phyloP scores from a whole-genome alignment of 2,113 vertebrate species.

The Rana temporaria region DNA sequence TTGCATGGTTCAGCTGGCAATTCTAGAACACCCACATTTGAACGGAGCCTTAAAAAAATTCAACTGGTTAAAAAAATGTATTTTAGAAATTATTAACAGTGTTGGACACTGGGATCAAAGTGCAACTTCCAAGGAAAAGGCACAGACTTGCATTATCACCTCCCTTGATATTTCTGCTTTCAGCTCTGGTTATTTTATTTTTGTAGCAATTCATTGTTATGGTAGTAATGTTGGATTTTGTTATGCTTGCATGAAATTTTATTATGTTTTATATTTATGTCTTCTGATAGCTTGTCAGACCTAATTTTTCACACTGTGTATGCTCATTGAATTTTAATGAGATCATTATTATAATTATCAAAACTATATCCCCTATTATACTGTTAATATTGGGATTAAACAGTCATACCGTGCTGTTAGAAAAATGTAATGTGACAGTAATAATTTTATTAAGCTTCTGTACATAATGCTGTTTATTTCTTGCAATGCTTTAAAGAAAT shows the following conservation, averaged over 20 bases:
- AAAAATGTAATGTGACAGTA: conserved; percentile 8
- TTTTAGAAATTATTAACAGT: conserved; percentile 19
- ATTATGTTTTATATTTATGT: conserved; percentile 33
- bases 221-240: conserved; percentile 16
- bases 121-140: conserved; percentile 30
- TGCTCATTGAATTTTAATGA: conserved; percentile 21
- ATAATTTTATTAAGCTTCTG: not conserved
- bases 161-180: conserved; percentile 41
- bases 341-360: conserved; percentile 36
- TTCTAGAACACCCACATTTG: too few relatives aligned
- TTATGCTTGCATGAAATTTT: conserved; percentile 38
- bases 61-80: conserved; percentile 11
- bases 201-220: conserved; percentile 24
- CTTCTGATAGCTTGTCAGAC: conserved; percentile 31
- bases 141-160: conserved; percentile 15
- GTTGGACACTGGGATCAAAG: conserved; percentile 18
- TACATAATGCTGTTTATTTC: not conserved
- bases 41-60: not conserved
- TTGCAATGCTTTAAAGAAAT: too few relatives aligned
- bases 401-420: not conserved
- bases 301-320: conserved; percentile 20
- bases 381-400: conserved; percentile 21
- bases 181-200: conserved; percentile 32
- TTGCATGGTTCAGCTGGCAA: too few relatives aligned
- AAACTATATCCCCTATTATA: not conserved